Base-by-base conservation (phyloP, 1,140 invertebrate species). In the Euura saliciscinereae region DNA sequence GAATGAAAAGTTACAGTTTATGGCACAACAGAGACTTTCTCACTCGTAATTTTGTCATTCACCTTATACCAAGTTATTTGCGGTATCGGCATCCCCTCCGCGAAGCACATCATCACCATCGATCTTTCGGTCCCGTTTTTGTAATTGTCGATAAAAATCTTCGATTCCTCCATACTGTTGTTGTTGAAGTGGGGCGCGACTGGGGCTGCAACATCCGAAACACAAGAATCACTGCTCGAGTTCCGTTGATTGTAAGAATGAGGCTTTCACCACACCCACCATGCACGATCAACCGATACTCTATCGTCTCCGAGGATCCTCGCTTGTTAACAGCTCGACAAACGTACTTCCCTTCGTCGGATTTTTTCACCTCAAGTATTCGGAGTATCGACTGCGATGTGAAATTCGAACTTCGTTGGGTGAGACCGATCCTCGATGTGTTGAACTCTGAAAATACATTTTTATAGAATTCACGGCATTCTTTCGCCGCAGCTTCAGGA, bases 41-140 rank as follows among this genome's bases (percentile, higher is more conserved):
- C 2, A 76, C n/a, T 7, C 78, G 78, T 8, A 45, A 43, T 44
- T 45, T 78, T 45, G 45, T 74, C 68, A 69, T 42, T 70, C 82
- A 87, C 86, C 75, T 87, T 88, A 6, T 79, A 86, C 87, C 87
- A 88, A 0, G 74, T 77, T 4, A 86, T 71, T 7, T 13, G 73
- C 5, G 87, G 86, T 69, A 66, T 75, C 4, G 87, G 87, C 74
- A 82, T 83, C 65, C 86, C 87, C 43, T 70, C 45, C 2, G 73
- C 79, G 11, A 74, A 67, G 74, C 87, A 88, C 4, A 74, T 74
- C 2, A 87, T 78, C 42, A 70, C 65, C 6, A 83, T 44, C 2
- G 69, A 77, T 8, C 82, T 75, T 4, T 80, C 75, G 2, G 73
- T 74, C 6, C 83, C 73, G 6, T 6, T 70, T 4, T 65, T 28